Base-by-base conservation (phyloP, 2,888 invertebrate species). In the Elysia crispata region DNA sequence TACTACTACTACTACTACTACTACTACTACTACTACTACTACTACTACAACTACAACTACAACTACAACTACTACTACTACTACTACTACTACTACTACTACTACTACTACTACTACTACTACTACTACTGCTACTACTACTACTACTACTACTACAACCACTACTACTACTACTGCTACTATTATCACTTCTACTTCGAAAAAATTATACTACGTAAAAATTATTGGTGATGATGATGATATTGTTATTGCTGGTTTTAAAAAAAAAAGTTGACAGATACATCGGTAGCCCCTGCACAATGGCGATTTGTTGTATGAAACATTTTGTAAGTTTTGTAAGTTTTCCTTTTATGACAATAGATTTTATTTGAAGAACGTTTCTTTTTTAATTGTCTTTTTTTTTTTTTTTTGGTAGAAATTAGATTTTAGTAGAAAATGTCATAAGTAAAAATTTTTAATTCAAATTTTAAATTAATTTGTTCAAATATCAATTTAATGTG, bases 141-240 rank as follows among this genome's bases (percentile, higher is more conserved):
- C 64, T 64, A 64, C 64, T 64, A 64, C 64, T 64, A 64, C 64
- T 64, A 64, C 64, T n/a, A n/a, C n/a, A n/a, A n/a, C n/a, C n/a
- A n/a, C n/a, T n/a, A n/a, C n/a, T n/a, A n/a, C n/a, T n/a, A 64
- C 64, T 64, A 64, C 64, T 64, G 25, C 64, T 64, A 64, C 50
- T 73, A 73, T 69, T 69, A 18, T 69, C 31, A 30, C 33, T 13
- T 30, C 54, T n/a, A n/a, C n/a, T n/a, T n/a, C n/a, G n/a, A n/a
- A n/a, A n/a, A 20, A 64, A 13, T 64, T 20, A 13, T 64, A 50
- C 8, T 50, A 50, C 31, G 50, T 49, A 31, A 50, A 18, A 33
- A 15, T 50, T n/a, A 73, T n/a, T 13, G 13, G 23, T 8, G 25
- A 54, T 23, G 25, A 3, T 20, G 28, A 54, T 41, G 25, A 57